Evolutionary conservation across 2,888 invertebrate genomes (phyloP).

Genomic region (Hirtodrosophila trivittata): DNA sequence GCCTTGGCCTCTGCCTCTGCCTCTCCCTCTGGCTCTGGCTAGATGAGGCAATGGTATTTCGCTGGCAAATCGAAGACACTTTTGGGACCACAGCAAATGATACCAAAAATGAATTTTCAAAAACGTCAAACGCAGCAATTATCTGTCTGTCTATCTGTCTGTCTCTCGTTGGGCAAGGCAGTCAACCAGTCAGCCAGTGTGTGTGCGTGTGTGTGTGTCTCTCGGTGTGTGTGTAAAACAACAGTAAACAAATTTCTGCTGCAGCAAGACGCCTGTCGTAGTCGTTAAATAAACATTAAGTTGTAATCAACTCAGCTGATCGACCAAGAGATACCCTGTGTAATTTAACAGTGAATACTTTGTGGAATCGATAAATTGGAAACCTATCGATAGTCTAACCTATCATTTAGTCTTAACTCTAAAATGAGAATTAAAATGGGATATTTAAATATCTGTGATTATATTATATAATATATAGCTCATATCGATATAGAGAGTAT

Average conservation of each 20-base stretch:
- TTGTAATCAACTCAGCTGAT: neutral
- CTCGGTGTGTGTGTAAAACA: conserved; percentile 5
- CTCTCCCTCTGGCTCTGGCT: neutral
- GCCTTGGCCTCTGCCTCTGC: conserved; percentile 1
- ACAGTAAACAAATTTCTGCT: conserved; percentile 39
- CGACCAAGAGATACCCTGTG: conserved; percentile 33
- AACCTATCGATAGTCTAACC: no score
- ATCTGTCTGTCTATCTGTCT: conserved; percentile 17
- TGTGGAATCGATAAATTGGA: no score
- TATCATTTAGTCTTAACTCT: no score
- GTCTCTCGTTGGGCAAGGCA: no score
- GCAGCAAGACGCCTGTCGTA: conserved; percentile 32
- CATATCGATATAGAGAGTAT: no score
- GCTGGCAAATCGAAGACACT: conserved; percentile 11
- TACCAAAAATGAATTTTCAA: conserved; percentile 41
- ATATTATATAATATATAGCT: no score
- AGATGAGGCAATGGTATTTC: neutral
- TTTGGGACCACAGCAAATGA: conserved; percentile 13
- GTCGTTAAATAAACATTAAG: conserved; percentile 35
- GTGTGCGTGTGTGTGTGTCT: conserved; percentile 10
- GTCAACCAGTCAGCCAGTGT: conserved; percentile 4
- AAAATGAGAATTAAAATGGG: no score
- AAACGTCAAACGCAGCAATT: conserved; percentile 64
- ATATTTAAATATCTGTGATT: no score
- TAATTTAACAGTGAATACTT: no score